A percentile compares a stretch with the other conserved stretches of the same genome.
These are phyloP conservation scores for Nestor notabilis DNA, from an alignment of 2,113 vertebrate genomes.

Conservation along the genomic window DNA sequence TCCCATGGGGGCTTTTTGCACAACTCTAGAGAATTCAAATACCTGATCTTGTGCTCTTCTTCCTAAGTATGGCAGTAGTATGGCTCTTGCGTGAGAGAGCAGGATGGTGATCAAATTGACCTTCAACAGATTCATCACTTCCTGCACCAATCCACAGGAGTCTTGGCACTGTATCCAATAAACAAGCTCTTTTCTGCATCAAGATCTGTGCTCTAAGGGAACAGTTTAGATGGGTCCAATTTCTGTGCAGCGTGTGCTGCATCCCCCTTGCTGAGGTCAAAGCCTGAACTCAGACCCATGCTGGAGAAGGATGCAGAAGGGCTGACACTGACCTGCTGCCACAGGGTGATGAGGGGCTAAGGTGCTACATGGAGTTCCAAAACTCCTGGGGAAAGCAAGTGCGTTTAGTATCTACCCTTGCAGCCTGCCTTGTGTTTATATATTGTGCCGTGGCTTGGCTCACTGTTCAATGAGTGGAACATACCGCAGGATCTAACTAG, in stretches of 20 bases:
- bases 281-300: not conserved
- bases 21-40: not conserved
- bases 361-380: not conserved
- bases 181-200: not conserved
- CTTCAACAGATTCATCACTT: not conserved
- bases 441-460: not conserved
- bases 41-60: not conserved
- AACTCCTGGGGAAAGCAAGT: not conserved
- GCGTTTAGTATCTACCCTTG: too few species aligned
- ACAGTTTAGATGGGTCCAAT: conserved; percentile 57
- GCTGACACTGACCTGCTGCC: not conserved
- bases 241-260: not conserved
- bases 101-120: not conserved
- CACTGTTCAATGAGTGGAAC: not conserved
- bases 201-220: not conserved
- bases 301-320: not conserved
- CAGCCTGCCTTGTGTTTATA: not conserved
- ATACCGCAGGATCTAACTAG: not conserved
- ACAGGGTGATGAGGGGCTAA: not conserved
- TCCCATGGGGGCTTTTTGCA: not conserved
- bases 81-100: not conserved
- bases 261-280: not conserved
- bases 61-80: rapidly evolving
- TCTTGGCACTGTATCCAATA: not conserved
- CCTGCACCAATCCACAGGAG: not conserved